Percentiles rank a stretch among this genome's conserved stretches.
Evolutionary conservation across 2,797 vertebrate species (phyloP).

Genomic region (Valencia hispanica): DNA sequence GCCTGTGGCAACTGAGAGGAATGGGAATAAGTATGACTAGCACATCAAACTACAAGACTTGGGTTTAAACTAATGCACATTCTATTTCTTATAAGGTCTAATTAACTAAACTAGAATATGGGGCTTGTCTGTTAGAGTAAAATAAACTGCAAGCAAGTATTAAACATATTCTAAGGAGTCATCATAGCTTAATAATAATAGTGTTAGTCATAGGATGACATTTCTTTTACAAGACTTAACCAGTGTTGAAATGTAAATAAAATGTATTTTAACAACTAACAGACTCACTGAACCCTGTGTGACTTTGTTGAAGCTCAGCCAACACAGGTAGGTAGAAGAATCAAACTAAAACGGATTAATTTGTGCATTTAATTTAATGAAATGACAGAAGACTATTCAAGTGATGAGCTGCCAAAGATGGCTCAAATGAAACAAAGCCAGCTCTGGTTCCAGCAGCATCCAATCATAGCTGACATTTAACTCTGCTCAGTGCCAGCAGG

Average conservation of each 20-base stretch:
- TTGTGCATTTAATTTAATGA: not conserved
- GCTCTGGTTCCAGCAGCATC: conserved; percentile 8
- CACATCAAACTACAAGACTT: too few species aligned
- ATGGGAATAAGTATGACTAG: too few species aligned
- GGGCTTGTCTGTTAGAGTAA: too few species aligned
- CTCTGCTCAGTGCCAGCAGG: not conserved
- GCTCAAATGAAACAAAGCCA: not conserved
- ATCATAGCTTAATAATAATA: too few species aligned
- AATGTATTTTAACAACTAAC: not conserved
- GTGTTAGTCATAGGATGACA: too few species aligned
- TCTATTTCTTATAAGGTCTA: too few species aligned
- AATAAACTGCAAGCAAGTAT: too few species aligned
- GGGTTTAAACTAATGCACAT: too few species aligned
- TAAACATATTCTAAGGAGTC: too few species aligned
- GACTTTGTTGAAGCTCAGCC: not conserved
- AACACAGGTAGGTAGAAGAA: not conserved
- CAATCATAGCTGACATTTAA: not conserved
- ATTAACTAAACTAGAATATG: too few species aligned
- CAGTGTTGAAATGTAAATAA: not conserved
- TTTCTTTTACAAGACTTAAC: not conserved
- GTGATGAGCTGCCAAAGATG: not conserved
- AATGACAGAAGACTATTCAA: not conserved
- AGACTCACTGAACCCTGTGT: not conserved
- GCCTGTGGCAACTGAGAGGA: too few species aligned
- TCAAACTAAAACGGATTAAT: not conserved